Evolutionary conservation across 2,113 vertebrate genomes (phyloP), one percentile per base, ranked within the genome.

Genomic region (Numenius arquata): DNA sequence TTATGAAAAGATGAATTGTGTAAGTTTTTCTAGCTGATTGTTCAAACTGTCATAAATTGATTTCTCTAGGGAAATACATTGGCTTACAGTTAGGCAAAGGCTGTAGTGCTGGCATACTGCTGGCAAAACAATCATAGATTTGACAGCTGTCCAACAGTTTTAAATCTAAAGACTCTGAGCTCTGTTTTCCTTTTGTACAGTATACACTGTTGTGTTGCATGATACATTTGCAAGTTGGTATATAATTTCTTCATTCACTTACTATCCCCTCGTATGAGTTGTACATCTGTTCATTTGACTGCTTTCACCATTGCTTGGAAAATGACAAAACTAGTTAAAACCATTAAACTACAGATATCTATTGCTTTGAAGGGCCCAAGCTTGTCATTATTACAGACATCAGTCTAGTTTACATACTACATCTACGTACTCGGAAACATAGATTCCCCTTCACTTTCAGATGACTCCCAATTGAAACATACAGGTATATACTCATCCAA

Each of bases 11-110:
- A 74, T 68, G 59, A 79, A 32, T 48, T 81, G 70, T 85, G 18
- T n/a, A 59, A 50, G 19, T 80, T 93, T 84, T 97, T 92, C 65
- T 90, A 74, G 63, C 55, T 77, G 55, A 92, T 88, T 83, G 73
- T 92, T 84, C 68, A 62, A 62, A 55, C 50, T 67, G 29, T 63
- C 72, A 80, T 43, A 68, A 83, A 88, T 32, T 76, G 36, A 88
- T 92, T 93, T 90, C 79, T 89, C 75, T 50, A 23, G 12, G 67
- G 81, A 88, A 93, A 72, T 91, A 62, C 5, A 5, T 15, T 71
- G 70, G 41, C 67, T 92, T 90, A 36, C 2, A n/a, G 43, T 88
- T 76, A 73, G 59, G 53, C 76, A 74, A 77, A 68, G 80, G 45
- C 87, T 53, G 32, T 45, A 91, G 50, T 50, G 40, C 53, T 80